phyloP scores from a whole-genome alignment of 2,888 invertebrate species.

The Priocnemis perturbator region DNA sequence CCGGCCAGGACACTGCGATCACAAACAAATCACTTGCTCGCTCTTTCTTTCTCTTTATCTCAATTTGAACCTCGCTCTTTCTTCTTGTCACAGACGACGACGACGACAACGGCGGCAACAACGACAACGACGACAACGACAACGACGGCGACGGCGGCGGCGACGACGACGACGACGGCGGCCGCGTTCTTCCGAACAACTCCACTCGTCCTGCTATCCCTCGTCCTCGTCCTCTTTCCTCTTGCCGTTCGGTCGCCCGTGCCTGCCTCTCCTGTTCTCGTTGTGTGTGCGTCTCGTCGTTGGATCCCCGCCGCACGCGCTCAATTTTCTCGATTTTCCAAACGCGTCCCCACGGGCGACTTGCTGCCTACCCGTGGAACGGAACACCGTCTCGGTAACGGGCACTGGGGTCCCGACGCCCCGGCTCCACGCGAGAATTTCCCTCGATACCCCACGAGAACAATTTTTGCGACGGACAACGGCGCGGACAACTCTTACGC shows the following conservation, averaged over 20 bases:
- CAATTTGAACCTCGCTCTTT: conserved; percentile 13
- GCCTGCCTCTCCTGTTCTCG: neutral
- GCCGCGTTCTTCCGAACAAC: too few species aligned
- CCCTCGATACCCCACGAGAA: conserved; percentile 56
- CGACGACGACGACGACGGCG: too few species aligned
- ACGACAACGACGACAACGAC: too few species aligned
- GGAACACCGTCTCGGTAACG: conserved; percentile 50
- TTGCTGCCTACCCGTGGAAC: conserved; percentile 54
- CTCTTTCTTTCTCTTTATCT: neutral
- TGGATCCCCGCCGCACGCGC: neutral
- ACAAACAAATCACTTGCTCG: conserved; percentile 47
- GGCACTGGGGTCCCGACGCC: conserved; percentile 63
- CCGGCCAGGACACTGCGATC: conserved; percentile 46
- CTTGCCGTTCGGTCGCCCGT: neutral
- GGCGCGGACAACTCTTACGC: conserved; percentile 55
- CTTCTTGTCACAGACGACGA: neutral
- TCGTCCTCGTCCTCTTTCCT: neutral
- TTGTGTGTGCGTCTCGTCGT: too few species aligned
- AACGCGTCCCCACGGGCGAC: conserved; percentile 48
- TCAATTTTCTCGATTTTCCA: conserved; percentile 36
- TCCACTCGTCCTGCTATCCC: too few species aligned
- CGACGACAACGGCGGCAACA: too few species aligned
- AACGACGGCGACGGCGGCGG: too few species aligned
- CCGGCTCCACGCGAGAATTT: conserved; percentile 58
- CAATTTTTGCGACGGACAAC: conserved; percentile 38